Conservation (phyloP, 2,113 vertebrate genomes). For the Mesembrinibis cayennensis region DNA sequence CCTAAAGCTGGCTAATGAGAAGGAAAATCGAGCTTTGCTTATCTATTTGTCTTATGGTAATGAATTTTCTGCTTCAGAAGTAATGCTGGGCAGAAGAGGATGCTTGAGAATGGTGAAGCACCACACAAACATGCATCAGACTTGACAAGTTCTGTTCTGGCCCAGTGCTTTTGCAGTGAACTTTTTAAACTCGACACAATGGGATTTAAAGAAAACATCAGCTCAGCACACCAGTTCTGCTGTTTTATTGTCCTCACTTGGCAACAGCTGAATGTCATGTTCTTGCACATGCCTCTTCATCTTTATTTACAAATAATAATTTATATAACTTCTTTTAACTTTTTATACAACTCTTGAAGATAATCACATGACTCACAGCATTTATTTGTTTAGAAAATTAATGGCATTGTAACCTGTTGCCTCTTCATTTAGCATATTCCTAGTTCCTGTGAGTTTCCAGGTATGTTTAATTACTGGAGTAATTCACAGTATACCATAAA, state of each 20-base stretch:
- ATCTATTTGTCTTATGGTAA: neutral
- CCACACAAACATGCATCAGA: neutral
- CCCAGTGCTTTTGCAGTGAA: neutral
- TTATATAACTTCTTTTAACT: neutral
- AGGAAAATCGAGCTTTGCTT: neutral
- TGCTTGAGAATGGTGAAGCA: neutral
- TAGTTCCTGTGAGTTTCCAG: neutral
- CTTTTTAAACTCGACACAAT: constrained; percentile 5
- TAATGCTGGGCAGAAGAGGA: neutral
- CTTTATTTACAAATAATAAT: constrained; percentile 2
- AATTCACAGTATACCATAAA: neutral
- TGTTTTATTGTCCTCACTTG: constrained; percentile 4
- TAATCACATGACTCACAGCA: neutral
- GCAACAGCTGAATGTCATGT: constrained; percentile 16
- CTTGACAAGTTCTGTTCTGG: constrained; percentile 8
- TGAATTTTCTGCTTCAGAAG: neutral
- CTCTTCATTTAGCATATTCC: neutral
- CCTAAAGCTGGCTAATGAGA: neutral
- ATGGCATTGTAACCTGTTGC: neutral
- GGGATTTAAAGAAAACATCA: constrained; percentile 17
- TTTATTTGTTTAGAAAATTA: neutral
- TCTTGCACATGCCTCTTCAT: neutral
- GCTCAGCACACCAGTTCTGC: constrained; percentile 19
- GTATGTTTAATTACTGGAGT: neutral
- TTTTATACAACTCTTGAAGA: neutral